Conservation (phyloP, 2,888 invertebrate genomes). For the Chouioia cunea region DNA sequence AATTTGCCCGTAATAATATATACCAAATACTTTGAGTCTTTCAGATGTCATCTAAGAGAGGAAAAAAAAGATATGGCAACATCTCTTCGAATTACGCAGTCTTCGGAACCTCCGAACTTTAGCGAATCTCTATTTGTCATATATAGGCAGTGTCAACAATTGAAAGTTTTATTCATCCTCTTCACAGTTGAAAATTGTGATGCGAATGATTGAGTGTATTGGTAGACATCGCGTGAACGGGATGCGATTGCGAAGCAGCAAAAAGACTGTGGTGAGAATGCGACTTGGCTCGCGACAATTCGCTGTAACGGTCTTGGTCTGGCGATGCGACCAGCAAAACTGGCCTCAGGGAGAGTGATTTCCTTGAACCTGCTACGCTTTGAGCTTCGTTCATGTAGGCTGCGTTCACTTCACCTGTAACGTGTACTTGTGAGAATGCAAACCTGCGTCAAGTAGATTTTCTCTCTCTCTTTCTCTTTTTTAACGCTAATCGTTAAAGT, state of each 20-base stretch:
- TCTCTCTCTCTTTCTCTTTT: not conserved
- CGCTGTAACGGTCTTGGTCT: constrained; percentile 67
- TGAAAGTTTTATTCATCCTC: not conserved
- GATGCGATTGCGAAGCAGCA: constrained; percentile 63
- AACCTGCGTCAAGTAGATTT: not conserved
- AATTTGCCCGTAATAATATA: too few species aligned
- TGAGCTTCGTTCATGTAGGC: constrained; percentile 89
- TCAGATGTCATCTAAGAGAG: constrained; percentile 9
- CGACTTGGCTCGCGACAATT: constrained; percentile 65
- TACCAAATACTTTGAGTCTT: not conserved
- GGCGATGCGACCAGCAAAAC: constrained; percentile 84
- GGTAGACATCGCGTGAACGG: constrained; percentile 64
- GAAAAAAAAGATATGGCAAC: not conserved
- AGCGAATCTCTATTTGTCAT: not conserved
- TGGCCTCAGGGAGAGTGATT: constrained; percentile 88
- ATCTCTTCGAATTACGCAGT: not conserved
- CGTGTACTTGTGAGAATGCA: not conserved
- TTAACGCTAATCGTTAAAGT: too few species aligned
- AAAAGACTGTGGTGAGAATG: constrained; percentile 67
- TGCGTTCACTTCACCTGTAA: constrained; percentile 87
- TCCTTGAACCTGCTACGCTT: constrained; percentile 86
- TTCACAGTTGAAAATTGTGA: constrained; percentile 65
- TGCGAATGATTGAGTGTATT: constrained; percentile 66
- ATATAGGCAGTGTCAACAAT: not conserved
- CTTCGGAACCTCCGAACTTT: not conserved